Conservation (phyloP, 2,113 vertebrate species). For the Pampusana beccarii region DNA sequence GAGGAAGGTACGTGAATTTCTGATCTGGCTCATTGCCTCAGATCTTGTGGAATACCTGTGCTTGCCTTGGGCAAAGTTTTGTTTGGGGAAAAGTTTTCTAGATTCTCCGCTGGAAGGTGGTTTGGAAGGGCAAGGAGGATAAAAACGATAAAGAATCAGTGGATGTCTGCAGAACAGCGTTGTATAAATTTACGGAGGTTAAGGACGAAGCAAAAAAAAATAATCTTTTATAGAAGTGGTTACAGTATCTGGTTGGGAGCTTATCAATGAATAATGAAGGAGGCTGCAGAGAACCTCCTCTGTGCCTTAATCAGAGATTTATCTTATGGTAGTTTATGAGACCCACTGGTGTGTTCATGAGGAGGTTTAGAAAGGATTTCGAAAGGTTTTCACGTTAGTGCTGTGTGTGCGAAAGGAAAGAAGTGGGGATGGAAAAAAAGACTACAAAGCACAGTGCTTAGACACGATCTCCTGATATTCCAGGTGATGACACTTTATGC, state of each 20-base stretch:
- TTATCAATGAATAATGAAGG: constrained; percentile 17
- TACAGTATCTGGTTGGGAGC: background rate
- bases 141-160: background rate
- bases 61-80: background rate
- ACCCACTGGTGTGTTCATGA: background rate
- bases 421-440: background rate
- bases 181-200: background rate
- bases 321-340: background rate
- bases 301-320: background rate
- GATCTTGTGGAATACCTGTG: background rate
- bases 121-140: background rate
- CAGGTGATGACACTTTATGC: background rate
- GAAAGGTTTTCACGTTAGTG: background rate
- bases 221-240: background rate
- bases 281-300: background rate
- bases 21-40: background rate
- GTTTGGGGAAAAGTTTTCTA: background rate
- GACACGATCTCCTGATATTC: background rate
- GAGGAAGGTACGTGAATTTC: background rate
- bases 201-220: background rate
- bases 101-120: background rate
- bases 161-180: background rate
- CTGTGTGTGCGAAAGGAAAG: background rate
- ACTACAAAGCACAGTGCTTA: background rate
- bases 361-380: background rate